These are phyloP conservation scores for Rhamnusium bicolor DNA, from an alignment of 2,888 invertebrate species.

Conservation along the genomic window DNA sequence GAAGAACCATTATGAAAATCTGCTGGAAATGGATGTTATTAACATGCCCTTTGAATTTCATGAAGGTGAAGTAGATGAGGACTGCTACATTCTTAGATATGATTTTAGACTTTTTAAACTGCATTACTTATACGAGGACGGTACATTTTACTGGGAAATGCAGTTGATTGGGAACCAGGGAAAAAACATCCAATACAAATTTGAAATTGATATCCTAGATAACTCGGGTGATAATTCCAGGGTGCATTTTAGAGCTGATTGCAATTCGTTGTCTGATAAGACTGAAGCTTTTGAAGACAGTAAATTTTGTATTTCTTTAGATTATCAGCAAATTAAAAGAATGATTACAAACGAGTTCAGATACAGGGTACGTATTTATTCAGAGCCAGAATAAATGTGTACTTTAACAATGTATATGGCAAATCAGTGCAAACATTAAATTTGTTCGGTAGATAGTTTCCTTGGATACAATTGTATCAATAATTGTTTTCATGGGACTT, in stretches of 20 bases:
- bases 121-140: constrained; percentile 38
- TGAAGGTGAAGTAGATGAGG: not conserved
- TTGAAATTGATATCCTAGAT: constrained; percentile 26
- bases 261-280: not conserved
- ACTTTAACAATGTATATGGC: no score
- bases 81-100: constrained; percentile 49
- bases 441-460: no score
- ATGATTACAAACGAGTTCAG: not conserved
- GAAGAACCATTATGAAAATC: constrained; percentile 2
- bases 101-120: constrained; percentile 55
- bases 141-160: constrained; percentile 33
- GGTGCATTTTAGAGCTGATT: not conserved
- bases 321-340: not conserved
- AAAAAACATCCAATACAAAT: not conserved
- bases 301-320: not conserved
- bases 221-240: not conserved
- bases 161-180: not conserved
- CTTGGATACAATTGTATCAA: no score
- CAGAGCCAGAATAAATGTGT: not conserved
- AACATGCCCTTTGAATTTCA: not conserved
- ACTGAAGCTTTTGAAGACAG: not conserved
- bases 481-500: no score
- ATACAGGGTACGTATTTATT: not conserved
- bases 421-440: no score
- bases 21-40: not conserved